Evolutionary conservation across 1,140 invertebrate genomes (phyloP), one percentile per base, ranked within the genome.

Genomic region (Drosophila watanabei): DNA sequence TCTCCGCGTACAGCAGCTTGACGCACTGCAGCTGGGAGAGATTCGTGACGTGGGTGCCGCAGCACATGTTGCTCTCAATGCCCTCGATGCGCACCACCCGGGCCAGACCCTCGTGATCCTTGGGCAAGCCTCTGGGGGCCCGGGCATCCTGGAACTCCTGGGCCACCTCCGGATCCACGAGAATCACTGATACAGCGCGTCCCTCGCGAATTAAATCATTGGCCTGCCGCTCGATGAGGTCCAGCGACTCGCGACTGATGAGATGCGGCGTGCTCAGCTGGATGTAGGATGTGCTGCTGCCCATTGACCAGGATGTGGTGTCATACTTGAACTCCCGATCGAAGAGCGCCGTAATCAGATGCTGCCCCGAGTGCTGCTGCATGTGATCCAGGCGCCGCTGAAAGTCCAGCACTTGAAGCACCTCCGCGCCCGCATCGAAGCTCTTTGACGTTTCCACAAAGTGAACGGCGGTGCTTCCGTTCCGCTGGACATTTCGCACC

Each of bases 311-410:
- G 9, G 96, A 96, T 2, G 96, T 96, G 46, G 97, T 98, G 9
- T 94, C 87, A 71, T 95, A 95, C 30, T 94, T 94, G 93, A 95
- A 96, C 80, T 96, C 94, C n/a, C 94, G 94, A 79, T 97, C 96
- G 57, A 96, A 95, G 49, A 97, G 93, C 24, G 97, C 97, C n/a
- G 97, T 96, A 11, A 98, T 95, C 10, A 98, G 94, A 94, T 98
- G 97, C 85, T 98, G 97, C 0, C 96, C 97, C 66, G 97, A 97
- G 94, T 98, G 97, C 92, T 98, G 97, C 85, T 98, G 97, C 97
- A 98, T 98, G 92, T 98, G 96, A 89, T 98, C 97, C 92, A 97
- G 96, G 58, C 97, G 93, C 60, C 97, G 94, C 2, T 95, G 80
- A 97, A 97, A 98, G 89, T 98, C 95, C 30, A 98, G 88, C 37